These are phyloP conservation scores for Salmo trutta DNA, from an alignment of 2,797 vertebrate species.

Conservation along the genomic window DNA sequence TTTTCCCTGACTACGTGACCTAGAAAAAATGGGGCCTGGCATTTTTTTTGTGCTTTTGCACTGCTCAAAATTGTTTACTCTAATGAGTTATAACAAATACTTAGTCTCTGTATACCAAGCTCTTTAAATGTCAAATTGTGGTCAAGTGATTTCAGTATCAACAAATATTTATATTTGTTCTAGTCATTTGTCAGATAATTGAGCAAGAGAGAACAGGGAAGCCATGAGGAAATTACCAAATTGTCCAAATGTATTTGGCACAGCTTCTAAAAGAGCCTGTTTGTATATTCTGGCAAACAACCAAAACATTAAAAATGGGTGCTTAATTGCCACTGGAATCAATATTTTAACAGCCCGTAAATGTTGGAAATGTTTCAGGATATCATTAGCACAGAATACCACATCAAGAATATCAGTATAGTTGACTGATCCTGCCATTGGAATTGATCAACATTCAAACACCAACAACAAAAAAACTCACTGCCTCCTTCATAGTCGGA, in stretches of 20 bases:
- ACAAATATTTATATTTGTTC: background rate
- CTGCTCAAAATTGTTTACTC: background rate
- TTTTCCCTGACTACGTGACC: background rate
- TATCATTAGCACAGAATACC: background rate
- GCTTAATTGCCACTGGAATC: slow-evolving; percentile 21
- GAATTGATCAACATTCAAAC: background rate
- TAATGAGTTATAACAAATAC: background rate
- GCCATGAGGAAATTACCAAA: background rate
- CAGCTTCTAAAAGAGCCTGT: background rate
- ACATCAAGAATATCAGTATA: background rate
- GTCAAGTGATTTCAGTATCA: background rate
- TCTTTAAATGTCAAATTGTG: background rate
- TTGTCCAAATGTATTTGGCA: slow-evolving; percentile 1
- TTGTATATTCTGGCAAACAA: slow-evolving; percentile 1
- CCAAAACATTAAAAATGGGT: background rate
- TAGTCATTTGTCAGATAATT: background rate
- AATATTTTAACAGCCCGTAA: slow-evolving; percentile 6
- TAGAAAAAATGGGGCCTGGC: too few species aligned
- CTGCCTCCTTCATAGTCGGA: too few species aligned
- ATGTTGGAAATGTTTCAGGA: background rate
- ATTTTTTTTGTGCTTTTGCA: background rate
- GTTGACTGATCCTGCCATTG: background rate
- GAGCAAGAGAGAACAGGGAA: background rate
- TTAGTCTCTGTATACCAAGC: background rate
- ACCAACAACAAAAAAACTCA: background rate